A percentile compares a stretch with the other conserved stretches of the same genome.
These are phyloP conservation scores for Drosophila antonietae DNA, from an alignment of 2,888 invertebrate genomes.

Conservation along the genomic window DNA sequence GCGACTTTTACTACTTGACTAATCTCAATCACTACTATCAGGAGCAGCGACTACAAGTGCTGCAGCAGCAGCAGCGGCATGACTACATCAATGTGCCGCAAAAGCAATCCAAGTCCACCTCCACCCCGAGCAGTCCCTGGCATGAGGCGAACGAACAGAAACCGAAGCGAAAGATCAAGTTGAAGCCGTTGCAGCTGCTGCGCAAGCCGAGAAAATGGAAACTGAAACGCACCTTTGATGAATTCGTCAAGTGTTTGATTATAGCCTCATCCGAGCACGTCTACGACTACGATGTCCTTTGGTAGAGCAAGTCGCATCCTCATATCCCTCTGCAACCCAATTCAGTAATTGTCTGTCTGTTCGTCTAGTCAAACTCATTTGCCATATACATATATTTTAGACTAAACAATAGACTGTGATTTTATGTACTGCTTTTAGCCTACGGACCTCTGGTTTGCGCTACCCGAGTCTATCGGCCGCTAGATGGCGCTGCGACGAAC, in stretches of 20 bases:
- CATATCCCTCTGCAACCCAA: not conserved
- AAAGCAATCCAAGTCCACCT: slow-evolving; percentile 45
- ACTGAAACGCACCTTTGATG: slow-evolving; percentile 67
- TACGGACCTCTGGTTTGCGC: slow-evolving; percentile 1
- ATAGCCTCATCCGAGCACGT: slow-evolving; percentile 73
- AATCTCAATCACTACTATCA: slow-evolving; percentile 81
- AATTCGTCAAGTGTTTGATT: slow-evolving; percentile 68
- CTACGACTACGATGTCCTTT: slow-evolving; percentile 70
- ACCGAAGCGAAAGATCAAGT: slow-evolving; percentile 31
- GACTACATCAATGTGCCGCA: slow-evolving; percentile 61
- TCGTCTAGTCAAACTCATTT: slow-evolving; percentile 70
- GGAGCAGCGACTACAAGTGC: slow-evolving; percentile 60
- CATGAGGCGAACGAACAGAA: slow-evolving; percentile 39
- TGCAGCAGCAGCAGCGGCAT: slow-evolving; percentile 48
- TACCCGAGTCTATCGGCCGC: slow-evolving; percentile 3
- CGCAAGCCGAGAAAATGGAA: slow-evolving; percentile 80
- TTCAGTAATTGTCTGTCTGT: slow-evolving; percentile 27
- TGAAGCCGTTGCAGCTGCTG: slow-evolving; percentile 58
- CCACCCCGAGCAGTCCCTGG: slow-evolving; percentile 72
- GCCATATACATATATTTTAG: slow-evolving; percentile 56
- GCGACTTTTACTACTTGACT: slow-evolving; percentile 76
- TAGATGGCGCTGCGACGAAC: slow-evolving; percentile 42
- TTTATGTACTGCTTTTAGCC: slow-evolving; percentile 48
- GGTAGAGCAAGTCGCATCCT: slow-evolving; percentile 44
- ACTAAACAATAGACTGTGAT: slow-evolving; percentile 66